Conservation (phyloP, 1,140 invertebrate species). For the Drosophila prosaltans region DNA sequence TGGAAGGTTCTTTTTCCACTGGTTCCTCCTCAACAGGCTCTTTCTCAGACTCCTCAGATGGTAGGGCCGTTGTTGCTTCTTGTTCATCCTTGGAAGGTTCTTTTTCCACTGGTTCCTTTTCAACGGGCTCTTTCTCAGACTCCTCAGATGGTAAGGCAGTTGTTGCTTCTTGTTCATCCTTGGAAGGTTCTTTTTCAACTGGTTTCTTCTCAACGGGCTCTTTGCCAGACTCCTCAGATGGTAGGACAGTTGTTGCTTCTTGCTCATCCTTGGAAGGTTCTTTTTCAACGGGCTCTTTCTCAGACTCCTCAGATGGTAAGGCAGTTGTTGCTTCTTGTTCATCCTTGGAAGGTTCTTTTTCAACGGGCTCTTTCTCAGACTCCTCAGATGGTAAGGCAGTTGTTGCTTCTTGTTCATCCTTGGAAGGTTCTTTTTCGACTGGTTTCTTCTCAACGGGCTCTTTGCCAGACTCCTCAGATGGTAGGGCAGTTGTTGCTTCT, state of each 20-base stretch:
- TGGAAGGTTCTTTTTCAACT: too few species aligned
- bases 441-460: conserved; percentile 11
- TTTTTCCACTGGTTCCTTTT: too few species aligned
- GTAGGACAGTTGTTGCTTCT: conserved; percentile 22
- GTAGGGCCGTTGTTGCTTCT: too few species aligned
- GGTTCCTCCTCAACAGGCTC: neutral
- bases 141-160: too few species aligned
- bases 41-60: neutral
- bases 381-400: neutral
- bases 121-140: too few species aligned
- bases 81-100: too few species aligned
- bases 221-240: conserved; percentile 28
- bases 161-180: too few species aligned
- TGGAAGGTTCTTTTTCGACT: conserved; percentile 13
- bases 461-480: conserved; percentile 20
- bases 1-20: conserved; percentile 21
- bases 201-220: conserved; percentile 5
- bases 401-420: conserved; percentile 20
- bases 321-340: neutral
- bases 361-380: neutral
- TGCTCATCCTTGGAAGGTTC: conserved; percentile 15
- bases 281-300: conserved; percentile 19
- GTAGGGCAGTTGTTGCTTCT: conserved; percentile 27
- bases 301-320: neutral
- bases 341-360: neutral